phyloP scores from a whole-genome alignment of 1,140 invertebrate species.

The Agraylea sexmaculata region DNA sequence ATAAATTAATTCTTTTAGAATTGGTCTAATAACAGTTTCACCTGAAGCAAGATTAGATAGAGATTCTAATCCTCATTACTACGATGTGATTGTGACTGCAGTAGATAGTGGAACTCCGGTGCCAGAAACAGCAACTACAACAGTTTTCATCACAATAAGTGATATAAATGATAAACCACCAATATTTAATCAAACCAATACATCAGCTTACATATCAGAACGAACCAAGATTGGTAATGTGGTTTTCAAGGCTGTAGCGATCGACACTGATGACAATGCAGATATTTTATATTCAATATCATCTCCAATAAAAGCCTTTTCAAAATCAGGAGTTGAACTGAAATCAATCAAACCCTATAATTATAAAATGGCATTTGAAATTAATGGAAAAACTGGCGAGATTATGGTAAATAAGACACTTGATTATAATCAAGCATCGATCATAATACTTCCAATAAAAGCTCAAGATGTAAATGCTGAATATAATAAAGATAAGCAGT shows the following conservation, averaged over 20 bases:
- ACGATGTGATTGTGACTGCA: constrained; percentile 59
- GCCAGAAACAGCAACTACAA: constrained; percentile 63
- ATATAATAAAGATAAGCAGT: constrained; percentile 52
- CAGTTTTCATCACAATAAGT: constrained; percentile 56
- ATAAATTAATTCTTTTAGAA: constrained; percentile 31
- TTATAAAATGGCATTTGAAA: constrained; percentile 56
- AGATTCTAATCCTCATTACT: constrained; percentile 51
- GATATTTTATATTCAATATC: constrained; percentile 55
- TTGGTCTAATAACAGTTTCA: constrained; percentile 62
- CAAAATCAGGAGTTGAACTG: constrained; percentile 61
- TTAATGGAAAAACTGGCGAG: constrained; percentile 55
- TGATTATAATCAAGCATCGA: constrained; percentile 68
- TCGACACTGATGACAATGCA: constrained; percentile 58
- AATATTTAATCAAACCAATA: constrained; percentile 52
- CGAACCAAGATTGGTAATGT: constrained; percentile 49
- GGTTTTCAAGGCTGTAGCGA: constrained; percentile 51
- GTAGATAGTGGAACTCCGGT: constrained; percentile 61
- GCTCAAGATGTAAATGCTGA: constrained; percentile 61
- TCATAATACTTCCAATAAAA: constrained; percentile 64
- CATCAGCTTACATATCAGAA: constrained; percentile 60
- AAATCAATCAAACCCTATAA: constrained; percentile 48
- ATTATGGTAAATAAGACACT: constrained; percentile 57
- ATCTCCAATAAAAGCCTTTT: constrained; percentile 56
- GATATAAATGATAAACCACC: constrained; percentile 80
- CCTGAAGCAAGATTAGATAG: constrained; percentile 60